Evolutionary conservation across 2,113 vertebrate species (phyloP), one percentile per base, ranked within the genome.

Genomic region (Mesembrinibis cayennensis): DNA sequence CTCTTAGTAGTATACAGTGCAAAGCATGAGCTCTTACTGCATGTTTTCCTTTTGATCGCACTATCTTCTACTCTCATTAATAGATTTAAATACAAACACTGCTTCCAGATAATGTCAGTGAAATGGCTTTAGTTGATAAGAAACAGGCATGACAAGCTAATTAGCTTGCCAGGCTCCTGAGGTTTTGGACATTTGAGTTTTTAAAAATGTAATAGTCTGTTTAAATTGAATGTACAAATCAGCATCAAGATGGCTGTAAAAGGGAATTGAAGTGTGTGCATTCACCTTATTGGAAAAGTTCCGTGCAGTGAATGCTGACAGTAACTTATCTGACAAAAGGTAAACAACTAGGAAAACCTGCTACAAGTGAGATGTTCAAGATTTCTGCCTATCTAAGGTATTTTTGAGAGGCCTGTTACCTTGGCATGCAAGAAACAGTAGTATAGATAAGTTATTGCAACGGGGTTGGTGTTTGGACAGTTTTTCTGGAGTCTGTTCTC

Each of bases 41-140:
- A 6, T 76, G 56, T 84, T 85, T 92, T 78, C 42, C 40, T 69
- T 97, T 95, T 70, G 56, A 50, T 91, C n/a, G 19, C 23, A 25
- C 21, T 65, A 19, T 74, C 53, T 66, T 40, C 25, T 76, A 52
- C 85, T 49, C 27, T 88, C 11, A 42, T 61, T 73, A 32, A 20
- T 55, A 83, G 47, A 91, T 84, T 94, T 91, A 90, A 96, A 82
- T 89, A 58, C 49, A 87, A 67, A 85, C 66, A 52, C 14, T 80
- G 8, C 45, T 93, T 97, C 34, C 67, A 87, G 80, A 26, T 96
- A 87, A 87, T 0, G 4, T 85, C 40, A 87, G 49, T 53, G 50
- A 67, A 67, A 59, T 74, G 32, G 13, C 16, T 89, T 89, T 56
- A 45, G 29, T 71, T 94, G 90, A 74, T 82, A 93, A 79, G 32